Percentiles rank a stretch among this genome's conserved stretches.
Evolutionary conservation across 2,113 vertebrate genomes (phyloP).

Genomic region (Lasiurus borealis): DNA sequence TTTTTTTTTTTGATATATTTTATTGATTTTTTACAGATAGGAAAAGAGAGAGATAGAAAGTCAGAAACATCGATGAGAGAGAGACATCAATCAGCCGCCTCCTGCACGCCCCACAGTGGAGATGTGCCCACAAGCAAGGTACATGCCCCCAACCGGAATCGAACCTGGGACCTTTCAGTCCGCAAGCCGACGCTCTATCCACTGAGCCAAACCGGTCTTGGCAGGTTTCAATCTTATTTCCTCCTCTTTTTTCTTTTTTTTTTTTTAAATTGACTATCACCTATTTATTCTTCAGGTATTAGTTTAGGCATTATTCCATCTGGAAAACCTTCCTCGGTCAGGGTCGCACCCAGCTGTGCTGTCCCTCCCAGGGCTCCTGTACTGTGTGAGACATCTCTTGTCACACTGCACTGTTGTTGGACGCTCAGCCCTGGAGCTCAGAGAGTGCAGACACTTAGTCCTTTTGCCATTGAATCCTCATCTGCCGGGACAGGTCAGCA

Average conservation of each 20-base stretch:
- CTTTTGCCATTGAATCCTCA: background rate
- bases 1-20: too few species aligned
- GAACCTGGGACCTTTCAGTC: too few species aligned
- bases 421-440: background rate
- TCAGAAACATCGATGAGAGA: too few species aligned
- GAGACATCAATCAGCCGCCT: too few species aligned
- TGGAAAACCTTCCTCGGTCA: background rate
- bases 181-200: too few species aligned
- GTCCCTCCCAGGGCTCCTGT: background rate
- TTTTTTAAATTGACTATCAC: background rate
- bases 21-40: too few species aligned
- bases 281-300: slow-evolving; percentile 29
- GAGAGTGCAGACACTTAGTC: background rate
- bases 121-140: too few species aligned
- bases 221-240: background rate
- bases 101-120: too few species aligned
- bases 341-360: background rate
- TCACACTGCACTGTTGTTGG: background rate
- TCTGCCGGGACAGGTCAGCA: background rate
- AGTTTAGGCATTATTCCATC: slow-evolving; percentile 24
- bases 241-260: too few species aligned
- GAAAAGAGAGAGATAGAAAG: too few species aligned
- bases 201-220: too few species aligned
- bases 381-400: background rate
- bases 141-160: too few species aligned